These are phyloP conservation scores for Atrina japonica DNA, from an alignment of 2,888 invertebrate genomes.

Conservation along the genomic window DNA sequence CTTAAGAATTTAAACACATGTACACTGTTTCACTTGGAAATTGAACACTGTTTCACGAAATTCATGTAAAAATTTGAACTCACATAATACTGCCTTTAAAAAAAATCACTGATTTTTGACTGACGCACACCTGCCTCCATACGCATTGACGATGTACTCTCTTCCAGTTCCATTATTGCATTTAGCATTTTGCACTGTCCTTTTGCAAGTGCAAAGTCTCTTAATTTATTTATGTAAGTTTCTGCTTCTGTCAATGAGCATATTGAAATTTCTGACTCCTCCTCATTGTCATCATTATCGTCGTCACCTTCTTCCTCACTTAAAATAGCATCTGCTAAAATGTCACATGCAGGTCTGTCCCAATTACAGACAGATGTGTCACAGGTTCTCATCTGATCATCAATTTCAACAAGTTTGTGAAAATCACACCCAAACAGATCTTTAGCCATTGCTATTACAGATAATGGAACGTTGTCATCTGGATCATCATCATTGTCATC, in stretches of 20 bases:
- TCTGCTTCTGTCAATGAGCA: neutral
- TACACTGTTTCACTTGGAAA: too few relatives aligned
- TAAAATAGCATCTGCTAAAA: neutral
- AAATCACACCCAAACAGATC: slow-evolving; percentile 11
- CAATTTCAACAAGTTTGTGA: neutral
- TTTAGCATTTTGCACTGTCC: neutral
- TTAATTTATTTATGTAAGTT: slow-evolving; percentile 8
- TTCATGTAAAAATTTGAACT: too few relatives aligned
- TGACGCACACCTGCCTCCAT: too few relatives aligned
- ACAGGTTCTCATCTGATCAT: neutral
- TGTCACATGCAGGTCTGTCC: slow-evolving; percentile 8
- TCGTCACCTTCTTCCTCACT: neutral
- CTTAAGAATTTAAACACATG: too few relatives aligned
- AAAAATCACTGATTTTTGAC: too few relatives aligned
- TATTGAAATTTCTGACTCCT: neutral
- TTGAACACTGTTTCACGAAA: too few relatives aligned
- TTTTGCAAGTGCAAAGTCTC: slow-evolving; percentile 8
- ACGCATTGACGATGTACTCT: neutral
- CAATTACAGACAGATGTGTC: slow-evolving; percentile 3
- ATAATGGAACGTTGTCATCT: slow-evolving; percentile 10
- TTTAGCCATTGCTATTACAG: neutral
- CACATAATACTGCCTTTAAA: too few relatives aligned
- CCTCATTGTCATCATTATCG: neutral
- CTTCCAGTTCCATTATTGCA: slow-evolving; percentile 1
- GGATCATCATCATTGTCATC: slow-evolving; percentile 10